Evolutionary conservation across 2,888 invertebrate genomes (phyloP), one percentile per base, ranked within the genome.

Genomic region (Drosophila antonietae): DNA sequence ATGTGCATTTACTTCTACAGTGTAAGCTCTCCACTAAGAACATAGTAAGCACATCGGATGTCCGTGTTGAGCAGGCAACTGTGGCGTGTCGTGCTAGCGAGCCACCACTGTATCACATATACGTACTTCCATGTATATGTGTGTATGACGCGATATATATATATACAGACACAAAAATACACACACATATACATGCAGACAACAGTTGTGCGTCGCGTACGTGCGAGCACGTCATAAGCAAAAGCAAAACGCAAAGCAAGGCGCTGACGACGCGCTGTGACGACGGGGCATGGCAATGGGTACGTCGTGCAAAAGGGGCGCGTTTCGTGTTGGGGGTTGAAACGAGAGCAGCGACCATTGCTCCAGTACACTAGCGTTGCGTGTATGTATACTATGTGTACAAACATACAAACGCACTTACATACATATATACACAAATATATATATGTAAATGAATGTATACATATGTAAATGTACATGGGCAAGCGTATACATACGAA

Each of bases 161-260:
- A 63, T 53, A 63, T 20, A 20, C 33, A 51, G 18, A 49, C 20
- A 52, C 73, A n/a, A 31, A 28, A 28, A 28, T 12, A 44, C 43
- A 18, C 18, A 47, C 10, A 33, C 33, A 5, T 5, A 75, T 33
- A 70, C 70, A 37, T 15, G 23, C 23, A 80, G 39, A 75, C 76
- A 80, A 83, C 77, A 77, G 71, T 79, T 73, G 73, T 61, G 78
- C 70, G 61, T 60, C 62, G 68, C 61, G 88, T 82, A 85, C 88
- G 83, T 88, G 86, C 85, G 59, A 73, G 88, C 83, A 83, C 86
- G 88, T 88, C 83, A 87, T 87, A 81, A 76, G 85, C 81, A 81
- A 81, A 81, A 81, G 75, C 78, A 80, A 71, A 78, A 71, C 57
- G 56, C 64, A 59, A 64, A 39, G 61, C 75, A 75, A 68, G 75